phyloP scores from a whole-genome alignment of 2,113 vertebrate genomes.

The Psittacara wagleri region DNA sequence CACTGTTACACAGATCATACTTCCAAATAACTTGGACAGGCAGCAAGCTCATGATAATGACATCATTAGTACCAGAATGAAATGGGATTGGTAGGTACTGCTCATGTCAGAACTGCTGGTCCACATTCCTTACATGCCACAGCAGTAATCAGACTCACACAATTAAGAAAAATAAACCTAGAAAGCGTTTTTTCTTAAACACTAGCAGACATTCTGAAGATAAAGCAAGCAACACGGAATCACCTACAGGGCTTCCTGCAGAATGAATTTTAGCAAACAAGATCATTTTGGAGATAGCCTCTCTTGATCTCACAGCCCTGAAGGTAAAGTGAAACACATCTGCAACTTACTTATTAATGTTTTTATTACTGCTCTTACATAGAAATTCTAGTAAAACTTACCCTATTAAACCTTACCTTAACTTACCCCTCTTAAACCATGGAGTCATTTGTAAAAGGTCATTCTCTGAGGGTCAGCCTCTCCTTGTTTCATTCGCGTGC shows the following conservation, averaged over 20 bases:
- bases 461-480: neutral
- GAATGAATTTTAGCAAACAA: neutral
- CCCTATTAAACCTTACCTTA: neutral
- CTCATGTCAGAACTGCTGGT: neutral
- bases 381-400: neutral
- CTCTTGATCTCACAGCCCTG: neutral
- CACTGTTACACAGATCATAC: rapidly evolving
- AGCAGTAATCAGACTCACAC: neutral
- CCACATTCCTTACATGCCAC: neutral
- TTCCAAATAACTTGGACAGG: neutral
- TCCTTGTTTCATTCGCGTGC: neutral
- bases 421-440: neutral
- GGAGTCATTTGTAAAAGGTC: neutral
- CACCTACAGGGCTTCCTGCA: neutral
- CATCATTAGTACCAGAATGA: neutral
- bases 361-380: neutral
- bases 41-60: neutral
- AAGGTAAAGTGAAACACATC: neutral
- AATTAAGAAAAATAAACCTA: neutral
- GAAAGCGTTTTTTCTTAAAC: neutral
- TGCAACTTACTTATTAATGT: neutral
- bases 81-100: rapidly evolving
- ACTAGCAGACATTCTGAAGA: neutral
- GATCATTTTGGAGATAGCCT: neutral
- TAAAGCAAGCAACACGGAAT: neutral